A percentile compares a stretch with the other conserved stretches of the same genome.
Conservation (phyloP, 2,888 invertebrate species). For the Syritta pipiens region DNA sequence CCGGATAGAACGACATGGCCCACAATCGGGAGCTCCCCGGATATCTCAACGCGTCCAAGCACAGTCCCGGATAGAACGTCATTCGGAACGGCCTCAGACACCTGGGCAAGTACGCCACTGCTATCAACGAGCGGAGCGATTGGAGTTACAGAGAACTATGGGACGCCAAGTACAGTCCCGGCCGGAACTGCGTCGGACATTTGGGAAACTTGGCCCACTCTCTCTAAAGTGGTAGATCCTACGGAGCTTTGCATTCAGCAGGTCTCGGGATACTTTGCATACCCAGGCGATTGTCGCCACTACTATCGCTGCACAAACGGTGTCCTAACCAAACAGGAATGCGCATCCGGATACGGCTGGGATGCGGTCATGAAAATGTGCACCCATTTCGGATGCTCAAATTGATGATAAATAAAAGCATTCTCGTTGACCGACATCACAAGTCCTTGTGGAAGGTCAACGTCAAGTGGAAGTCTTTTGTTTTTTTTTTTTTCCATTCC, state of each 20-base stretch:
- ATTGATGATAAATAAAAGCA: not conserved
- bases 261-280: constrained; percentile 14
- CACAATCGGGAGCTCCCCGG: no score
- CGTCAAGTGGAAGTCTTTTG: not conserved
- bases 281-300: constrained; percentile 24
- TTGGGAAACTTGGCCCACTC: not conserved
- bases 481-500: not conserved
- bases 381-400: constrained; percentile 6
- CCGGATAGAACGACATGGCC: no score
- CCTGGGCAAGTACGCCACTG: no score
- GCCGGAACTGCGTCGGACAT: not conserved
- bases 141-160: no score
- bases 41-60: no score
- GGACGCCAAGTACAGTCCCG: not conserved
- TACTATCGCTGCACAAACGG: constrained; percentile 46
- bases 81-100: no score
- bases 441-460: constrained; percentile 1
- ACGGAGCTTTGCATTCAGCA: constrained; percentile 8
- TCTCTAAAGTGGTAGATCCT: not conserved
- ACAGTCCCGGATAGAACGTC: no score
- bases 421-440: not conserved
- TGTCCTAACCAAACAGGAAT: not conserved
- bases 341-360: constrained; percentile 37
- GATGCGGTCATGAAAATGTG: constrained; percentile 21
- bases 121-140: no score